Conservation (phyloP, 2,113 vertebrate genomes). For the Perca fluviatilis region DNA sequence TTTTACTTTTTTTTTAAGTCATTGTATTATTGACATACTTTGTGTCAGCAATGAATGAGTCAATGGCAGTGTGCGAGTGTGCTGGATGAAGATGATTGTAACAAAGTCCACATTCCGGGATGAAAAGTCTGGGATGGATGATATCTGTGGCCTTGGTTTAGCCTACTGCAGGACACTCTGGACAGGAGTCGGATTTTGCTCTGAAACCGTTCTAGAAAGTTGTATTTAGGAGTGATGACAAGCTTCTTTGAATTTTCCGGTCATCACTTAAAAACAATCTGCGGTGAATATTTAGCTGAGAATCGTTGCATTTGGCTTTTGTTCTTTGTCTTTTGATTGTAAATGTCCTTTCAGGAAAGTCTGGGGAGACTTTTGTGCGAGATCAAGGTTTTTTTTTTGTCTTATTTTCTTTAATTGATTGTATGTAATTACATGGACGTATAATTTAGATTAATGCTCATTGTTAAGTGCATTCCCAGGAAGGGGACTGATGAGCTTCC, state of each 20-base stretch:
- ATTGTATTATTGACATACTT: constrained; percentile 64
- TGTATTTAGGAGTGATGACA: constrained; percentile 36
- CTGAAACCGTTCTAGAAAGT: constrained; percentile 49
- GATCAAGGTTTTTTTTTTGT: constrained; percentile 30
- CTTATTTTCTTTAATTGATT: constrained; percentile 52
- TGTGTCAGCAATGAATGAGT: constrained; percentile 62
- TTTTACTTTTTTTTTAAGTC: constrained; percentile 69
- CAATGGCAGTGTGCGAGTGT: constrained; percentile 55
- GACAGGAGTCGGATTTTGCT: constrained; percentile 53
- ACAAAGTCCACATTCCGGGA: constrained; percentile 79
- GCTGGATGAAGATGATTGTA: constrained; percentile 78
- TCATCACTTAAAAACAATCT: constrained; percentile 56
- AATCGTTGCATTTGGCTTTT: constrained; percentile 59
- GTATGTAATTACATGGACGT: constrained; percentile 72
- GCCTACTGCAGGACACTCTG: constrained; percentile 63
- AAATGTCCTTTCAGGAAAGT: constrained; percentile 74
- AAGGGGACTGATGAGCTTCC: constrained; percentile 66
- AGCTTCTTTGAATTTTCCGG: constrained; percentile 64
- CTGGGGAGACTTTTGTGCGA: constrained; percentile 68
- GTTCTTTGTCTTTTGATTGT: constrained; percentile 72
- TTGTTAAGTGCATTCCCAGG: constrained; percentile 70
- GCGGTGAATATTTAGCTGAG: constrained; percentile 41
- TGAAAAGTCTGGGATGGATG: constrained; percentile 75
- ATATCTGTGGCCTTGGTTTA: constrained; percentile 80
- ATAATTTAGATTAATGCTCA: constrained; percentile 73